phyloP scores from a whole-genome alignment of 2,113 vertebrate species.

The Entelurus aequoreus region DNA sequence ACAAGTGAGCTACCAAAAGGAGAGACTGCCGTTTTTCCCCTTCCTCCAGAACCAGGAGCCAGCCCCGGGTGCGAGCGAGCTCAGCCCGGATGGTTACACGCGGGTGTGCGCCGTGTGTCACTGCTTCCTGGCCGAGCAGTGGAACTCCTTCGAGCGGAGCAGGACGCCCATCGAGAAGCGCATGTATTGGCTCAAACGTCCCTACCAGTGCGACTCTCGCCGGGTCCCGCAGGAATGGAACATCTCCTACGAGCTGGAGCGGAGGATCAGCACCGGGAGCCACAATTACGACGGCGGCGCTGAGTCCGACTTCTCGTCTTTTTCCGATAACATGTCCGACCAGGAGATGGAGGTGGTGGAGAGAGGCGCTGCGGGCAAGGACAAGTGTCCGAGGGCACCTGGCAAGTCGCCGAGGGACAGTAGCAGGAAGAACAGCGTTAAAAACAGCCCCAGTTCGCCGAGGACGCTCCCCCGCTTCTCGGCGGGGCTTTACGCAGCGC shows the following conservation, averaged over 20 bases:
- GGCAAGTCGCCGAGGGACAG: constrained; percentile 51
- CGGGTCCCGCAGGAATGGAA: constrained; percentile 80
- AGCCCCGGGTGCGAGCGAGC: constrained; percentile 85
- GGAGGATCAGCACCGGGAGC: constrained; percentile 59
- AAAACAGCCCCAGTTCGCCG: constrained; percentile 69
- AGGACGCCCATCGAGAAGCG: constrained; percentile 91
- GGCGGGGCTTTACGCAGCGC: constrained; percentile 52
- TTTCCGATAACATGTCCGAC: constrained; percentile 79
- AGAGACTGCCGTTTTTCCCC: constrained; percentile 82
- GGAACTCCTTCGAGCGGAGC: constrained; percentile 90
- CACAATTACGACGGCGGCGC: constrained; percentile 68
- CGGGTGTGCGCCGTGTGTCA: constrained; percentile 90
- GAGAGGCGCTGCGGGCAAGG: constrained; percentile 43
- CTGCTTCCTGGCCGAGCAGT: constrained; percentile 91
- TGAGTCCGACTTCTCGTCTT: constrained; percentile 83
- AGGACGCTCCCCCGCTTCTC: constrained; percentile 49
- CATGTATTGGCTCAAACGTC: constrained; percentile 94
- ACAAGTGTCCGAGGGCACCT: constrained; percentile 53
- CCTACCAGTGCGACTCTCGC: constrained; percentile 83
- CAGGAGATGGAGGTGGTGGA: constrained; percentile 68
- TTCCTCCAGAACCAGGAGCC: constrained; percentile 92
- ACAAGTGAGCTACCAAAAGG: constrained; percentile 75
- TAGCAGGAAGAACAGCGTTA: constrained; percentile 62
- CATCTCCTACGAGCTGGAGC: constrained; percentile 74
- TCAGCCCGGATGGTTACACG: constrained; percentile 80